Percentiles rank a stretch among this genome's conserved stretches.
These are phyloP conservation scores for Tenthredo mesomela DNA, from an alignment of 2,888 invertebrate genomes.

Conservation along the genomic window DNA sequence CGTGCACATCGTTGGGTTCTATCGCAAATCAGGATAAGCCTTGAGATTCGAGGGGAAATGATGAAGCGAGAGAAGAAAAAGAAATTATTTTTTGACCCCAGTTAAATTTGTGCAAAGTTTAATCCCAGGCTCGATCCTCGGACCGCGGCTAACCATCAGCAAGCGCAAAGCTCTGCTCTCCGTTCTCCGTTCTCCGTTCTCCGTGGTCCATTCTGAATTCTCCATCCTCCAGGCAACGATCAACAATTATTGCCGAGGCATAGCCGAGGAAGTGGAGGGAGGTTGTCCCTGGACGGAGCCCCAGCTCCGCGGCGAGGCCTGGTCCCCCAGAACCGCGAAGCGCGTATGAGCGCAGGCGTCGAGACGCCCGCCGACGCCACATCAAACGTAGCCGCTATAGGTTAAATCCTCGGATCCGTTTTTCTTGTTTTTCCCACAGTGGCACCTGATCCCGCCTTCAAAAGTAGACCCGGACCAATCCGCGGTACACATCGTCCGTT, in stretches of 20 bases:
- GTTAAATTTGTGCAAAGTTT: slow-evolving; percentile 5
- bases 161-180: slow-evolving; percentile 57
- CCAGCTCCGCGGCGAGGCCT: slow-evolving; percentile 10
- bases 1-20: not conserved
- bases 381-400: slow-evolving; percentile 77
- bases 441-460: slow-evolving; percentile 78
- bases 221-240: slow-evolving; percentile 67
- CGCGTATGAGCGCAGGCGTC: slow-evolving; percentile 67
- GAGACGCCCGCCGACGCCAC: slow-evolving; percentile 68
- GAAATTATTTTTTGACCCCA: not conserved
- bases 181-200: slow-evolving; percentile 71
- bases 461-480: slow-evolving; percentile 76
- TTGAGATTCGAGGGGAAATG: not conserved
- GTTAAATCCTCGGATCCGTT: slow-evolving; percentile 76
- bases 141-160: slow-evolving; percentile 30
- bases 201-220: slow-evolving; percentile 67
- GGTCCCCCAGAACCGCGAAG: slow-evolving; percentile 41
- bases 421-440: slow-evolving; percentile 76
- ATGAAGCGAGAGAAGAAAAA: not conserved
- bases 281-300: slow-evolving; percentile 48
- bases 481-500: slow-evolving; percentile 62
- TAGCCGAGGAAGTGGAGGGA: slow-evolving; percentile 49
- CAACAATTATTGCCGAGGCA: slow-evolving; percentile 69
- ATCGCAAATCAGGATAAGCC: not conserved
- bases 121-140: slow-evolving; percentile 11